Evolutionary conservation across 2,888 invertebrate genomes (phyloP), one percentile per base, ranked within the genome.

Genomic region (Stegana nigrithorax): DNA sequence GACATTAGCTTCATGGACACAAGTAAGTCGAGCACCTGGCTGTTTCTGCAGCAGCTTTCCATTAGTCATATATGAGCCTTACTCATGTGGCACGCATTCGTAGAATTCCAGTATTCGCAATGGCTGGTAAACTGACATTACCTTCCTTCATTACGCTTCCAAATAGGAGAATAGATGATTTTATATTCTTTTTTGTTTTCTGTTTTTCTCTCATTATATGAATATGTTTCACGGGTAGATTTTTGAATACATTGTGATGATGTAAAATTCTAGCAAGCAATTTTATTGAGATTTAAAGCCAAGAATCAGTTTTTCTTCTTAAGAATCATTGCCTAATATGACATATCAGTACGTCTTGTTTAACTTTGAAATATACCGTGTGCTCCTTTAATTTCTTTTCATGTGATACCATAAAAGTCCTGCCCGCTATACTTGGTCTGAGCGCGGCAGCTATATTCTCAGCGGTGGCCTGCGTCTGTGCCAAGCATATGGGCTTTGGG

Each of bases 381-480:
- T n/a, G n/a, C n/a, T n/a, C n/a, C n/a, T n/a, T n/a, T n/a, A 2
- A 42, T 2, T 32, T 29, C n/a, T 5, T 64, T 29, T 57, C 25
- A 32, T 14, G 6, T 25, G 27, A 1, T 7, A n/a, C 7, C 7
- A 14, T n/a, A 4, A 25, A 26, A 86, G 86, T 86, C 70, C 75
- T 86, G 67, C 86, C 86, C 65, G 85, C 86, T 32, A 76, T 85
- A 56, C 73, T 86, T 64, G 86, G 86, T 10, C 76, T 86, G 36
- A 80, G 83, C 32, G 82, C 85, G n/a, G 85, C 86, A 17, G 84
- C 82, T 39, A 80, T 85, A n/a, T 71, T 86, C 2, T 83, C 84
- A 7, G 82, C 81, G 17, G 81, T 85, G 44, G 85, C 83, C 42
- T 86, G 84, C 64, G 76, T 85, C 65, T 86, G 85, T 71, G 83